These are phyloP conservation scores for Mesorhabditis spiculigera DNA, from an alignment of 2,888 invertebrate species.

Conservation along the genomic window DNA sequence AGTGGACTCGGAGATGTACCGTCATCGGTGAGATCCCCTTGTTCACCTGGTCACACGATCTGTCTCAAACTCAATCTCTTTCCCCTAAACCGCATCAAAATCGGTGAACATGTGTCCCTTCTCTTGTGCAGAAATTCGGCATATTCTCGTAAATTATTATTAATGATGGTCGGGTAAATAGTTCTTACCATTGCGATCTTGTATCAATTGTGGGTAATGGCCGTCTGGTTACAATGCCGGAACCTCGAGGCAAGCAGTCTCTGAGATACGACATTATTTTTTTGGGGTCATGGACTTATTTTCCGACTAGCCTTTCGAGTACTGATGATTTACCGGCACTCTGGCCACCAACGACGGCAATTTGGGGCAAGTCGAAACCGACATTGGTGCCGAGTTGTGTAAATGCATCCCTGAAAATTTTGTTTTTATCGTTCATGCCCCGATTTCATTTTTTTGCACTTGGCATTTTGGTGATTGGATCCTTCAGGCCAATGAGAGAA, in stretches of 20 bases:
- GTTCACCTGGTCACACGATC: constrained; percentile 95
- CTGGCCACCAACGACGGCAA: constrained; percentile 99
- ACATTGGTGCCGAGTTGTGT: constrained; percentile 95
- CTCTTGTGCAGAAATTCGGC: constrained; percentile 96
- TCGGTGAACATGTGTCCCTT: constrained; percentile 94
- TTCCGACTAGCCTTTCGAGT: constrained; percentile 98
- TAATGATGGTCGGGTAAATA: neutral
- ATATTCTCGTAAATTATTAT: constrained; percentile 71
- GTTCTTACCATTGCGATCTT: constrained; percentile 47
- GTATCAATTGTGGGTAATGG: constrained; percentile 60
- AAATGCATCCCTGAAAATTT: constrained; percentile 78
- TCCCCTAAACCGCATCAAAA: constrained; percentile 82
- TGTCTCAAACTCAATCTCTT: constrained; percentile 96
- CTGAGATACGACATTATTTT: constrained; percentile 19
- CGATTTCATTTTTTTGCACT: too few relatives aligned
- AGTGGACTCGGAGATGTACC: constrained; percentile 95
- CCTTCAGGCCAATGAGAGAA: too few relatives aligned
- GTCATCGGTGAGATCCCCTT: constrained; percentile 98
- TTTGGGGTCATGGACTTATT: constrained; percentile 65
- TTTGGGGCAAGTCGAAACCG: constrained; percentile 98
- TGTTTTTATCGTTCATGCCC: neutral
- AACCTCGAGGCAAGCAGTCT: constrained; percentile 59
- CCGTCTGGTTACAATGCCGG: constrained; percentile 64
- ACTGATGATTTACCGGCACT: constrained; percentile 99
- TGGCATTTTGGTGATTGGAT: too few relatives aligned